phyloP scores from a whole-genome alignment of 92 coral and sea anemone genomes.

The Palythoa heliodiscus region DNA sequence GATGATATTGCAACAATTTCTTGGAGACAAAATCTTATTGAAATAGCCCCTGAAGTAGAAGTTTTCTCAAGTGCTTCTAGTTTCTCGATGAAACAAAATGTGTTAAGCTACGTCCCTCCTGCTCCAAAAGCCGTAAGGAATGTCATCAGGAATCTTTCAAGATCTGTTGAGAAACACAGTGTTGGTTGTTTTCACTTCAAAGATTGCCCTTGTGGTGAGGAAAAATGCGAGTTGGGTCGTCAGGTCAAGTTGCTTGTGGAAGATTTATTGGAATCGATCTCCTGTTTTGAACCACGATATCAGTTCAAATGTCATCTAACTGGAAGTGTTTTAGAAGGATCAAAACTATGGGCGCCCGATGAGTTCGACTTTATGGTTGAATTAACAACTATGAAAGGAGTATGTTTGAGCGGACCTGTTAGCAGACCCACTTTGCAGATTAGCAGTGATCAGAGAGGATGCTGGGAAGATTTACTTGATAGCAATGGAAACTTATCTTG shows the following conservation, averaged over 20 bases:
- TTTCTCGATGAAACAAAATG: neutral
- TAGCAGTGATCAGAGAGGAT: neutral
- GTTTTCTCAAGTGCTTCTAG: neutral
- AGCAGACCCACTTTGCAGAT: neutral
- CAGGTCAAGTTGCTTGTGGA: slow-evolving; percentile 38
- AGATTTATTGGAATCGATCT: slow-evolving; percentile 23
- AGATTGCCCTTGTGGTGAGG: slow-evolving; percentile 22
- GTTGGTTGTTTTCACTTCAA: slow-evolving; percentile 37
- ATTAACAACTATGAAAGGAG: slow-evolving; percentile 32
- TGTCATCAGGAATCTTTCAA: neutral
- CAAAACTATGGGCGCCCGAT: slow-evolving; percentile 49
- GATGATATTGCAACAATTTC: neutral
- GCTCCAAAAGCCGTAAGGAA: slow-evolving; percentile 8
- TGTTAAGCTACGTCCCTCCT: slow-evolving; percentile 1
- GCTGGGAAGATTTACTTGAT: slow-evolving; percentile 30
- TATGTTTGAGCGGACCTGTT: neutral
- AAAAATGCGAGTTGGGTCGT: slow-evolving; percentile 34
- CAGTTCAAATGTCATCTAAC: slow-evolving; percentile 9
- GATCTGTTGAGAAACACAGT: slow-evolving; percentile 33
- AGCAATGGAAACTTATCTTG: slow-evolving; percentile 5
- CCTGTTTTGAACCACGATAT: slow-evolving; percentile 38
- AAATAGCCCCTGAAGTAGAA: neutral
- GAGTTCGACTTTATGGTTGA: slow-evolving; percentile 54
- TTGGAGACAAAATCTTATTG: neutral
- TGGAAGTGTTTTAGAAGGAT: slow-evolving; percentile 49